Evolutionary conservation across 2,888 invertebrate genomes (phyloP).

Genomic region (Dasysyrphus tricinctus): DNA sequence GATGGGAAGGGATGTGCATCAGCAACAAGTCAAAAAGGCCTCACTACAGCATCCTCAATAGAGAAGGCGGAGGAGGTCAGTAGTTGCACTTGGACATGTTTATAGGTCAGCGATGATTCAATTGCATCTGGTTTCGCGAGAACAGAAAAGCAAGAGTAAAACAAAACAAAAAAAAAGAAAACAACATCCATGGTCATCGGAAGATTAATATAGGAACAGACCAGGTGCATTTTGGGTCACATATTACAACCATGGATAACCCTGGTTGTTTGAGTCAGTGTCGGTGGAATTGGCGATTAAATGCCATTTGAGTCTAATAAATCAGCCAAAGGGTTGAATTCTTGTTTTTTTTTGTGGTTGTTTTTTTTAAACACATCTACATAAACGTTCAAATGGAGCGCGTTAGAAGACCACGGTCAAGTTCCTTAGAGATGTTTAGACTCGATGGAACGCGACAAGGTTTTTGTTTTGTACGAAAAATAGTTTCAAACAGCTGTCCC

Average conservation of each 20-base stretch:
- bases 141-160: constrained; percentile 1
- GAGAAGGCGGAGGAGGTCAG: constrained; percentile 4
- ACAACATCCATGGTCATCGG: constrained; percentile 42
- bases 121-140: constrained; percentile 70
- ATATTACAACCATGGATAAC: constrained; percentile 43
- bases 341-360: constrained; percentile 7
- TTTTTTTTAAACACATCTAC: not conserved
- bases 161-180: constrained; percentile 20
- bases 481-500: constrained; percentile 56
- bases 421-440: constrained; percentile 54
- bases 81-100: constrained; percentile 63
- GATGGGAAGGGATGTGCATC: constrained; percentile 25
- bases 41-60: constrained; percentile 34
- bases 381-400: constrained; percentile 26
- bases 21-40: constrained; percentile 61
- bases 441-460: constrained; percentile 62
- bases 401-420: constrained; percentile 63
- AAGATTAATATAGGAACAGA: constrained; percentile 40
- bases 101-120: constrained; percentile 73
- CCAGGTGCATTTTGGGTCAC: constrained; percentile 71
- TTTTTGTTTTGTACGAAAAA: not conserved
- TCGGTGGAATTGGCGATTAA: constrained; percentile 67
- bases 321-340: constrained; percentile 66
- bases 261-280: constrained; percentile 26
- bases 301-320: constrained; percentile 68